Base-by-base conservation (phyloP, 2,797 vertebrate species). In the Oophaga sylvatica region DNA sequence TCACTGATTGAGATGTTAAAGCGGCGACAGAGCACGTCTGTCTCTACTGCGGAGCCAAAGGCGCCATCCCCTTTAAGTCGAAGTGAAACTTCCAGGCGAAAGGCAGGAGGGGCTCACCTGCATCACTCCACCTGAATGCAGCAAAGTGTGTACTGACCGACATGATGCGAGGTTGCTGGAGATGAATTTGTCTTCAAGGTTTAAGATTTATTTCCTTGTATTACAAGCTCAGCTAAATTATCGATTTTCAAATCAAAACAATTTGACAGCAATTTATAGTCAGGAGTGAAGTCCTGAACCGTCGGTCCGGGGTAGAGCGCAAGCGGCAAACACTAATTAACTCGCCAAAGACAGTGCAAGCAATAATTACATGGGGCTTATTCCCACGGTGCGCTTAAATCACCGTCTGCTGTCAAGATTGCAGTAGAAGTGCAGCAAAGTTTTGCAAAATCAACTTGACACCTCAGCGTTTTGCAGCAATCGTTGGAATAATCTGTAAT, bases 191-290 rank as follows among this genome's bases (percentile, higher is more conserved):
- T 35, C 78, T 62, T 35, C 29, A 22, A 60, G 59, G 29, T 41
- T 80, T 62, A 20, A 15, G 78, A 80, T 63, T 80, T n/a, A 63
- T 62, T 80, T n/a, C 15, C 31, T n/a, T 80, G 31, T 65, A 80
- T 80, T 63, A 80, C 79, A 63, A 53, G 19, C 79, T 63, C 59
- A 22, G 79, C 79, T 80, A 63, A 80, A 80, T 65, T 26, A 80
- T 80, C 31, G 60, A 80, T 45, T 41, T 65, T 80, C 19, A 45
- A 63, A 63, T 80, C 59, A 41, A 45, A 80, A 80, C 80, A 56
- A 67, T 67, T 67, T 63, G 29, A 81, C 60, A 9, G 80, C 80
- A 29, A 67, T 41, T 45, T 48, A 83, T 10, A 41, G 70, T 59
- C 26, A 0, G 17, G 12, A 53, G 15, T 13, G 26, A 31, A 83